phyloP scores from a whole-genome alignment of 2,797 vertebrate species.

The Nannoperca obscura region DNA sequence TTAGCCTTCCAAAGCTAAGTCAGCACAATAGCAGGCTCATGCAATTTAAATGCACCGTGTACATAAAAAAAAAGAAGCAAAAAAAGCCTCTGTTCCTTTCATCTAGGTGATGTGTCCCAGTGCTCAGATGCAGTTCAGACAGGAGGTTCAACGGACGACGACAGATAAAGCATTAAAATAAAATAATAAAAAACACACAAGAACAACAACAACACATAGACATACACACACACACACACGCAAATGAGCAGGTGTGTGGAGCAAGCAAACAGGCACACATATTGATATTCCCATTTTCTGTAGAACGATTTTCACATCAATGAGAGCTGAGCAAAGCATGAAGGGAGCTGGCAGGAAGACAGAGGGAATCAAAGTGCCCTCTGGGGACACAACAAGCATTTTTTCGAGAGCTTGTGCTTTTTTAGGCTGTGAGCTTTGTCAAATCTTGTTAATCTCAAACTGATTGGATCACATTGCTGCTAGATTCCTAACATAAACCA shows the following conservation, averaged over 20 bases:
- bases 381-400: conserved; percentile 51
- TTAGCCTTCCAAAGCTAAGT: conserved; percentile 73
- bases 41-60: conserved; percentile 77
- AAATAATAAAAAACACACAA: conserved; percentile 39
- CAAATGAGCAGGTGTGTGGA: conserved; percentile 71
- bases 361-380: conserved; percentile 75
- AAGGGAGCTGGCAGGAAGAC: conserved; percentile 76
- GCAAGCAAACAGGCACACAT: conserved; percentile 37
- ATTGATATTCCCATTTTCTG: conserved; percentile 71
- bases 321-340: conserved; percentile 73
- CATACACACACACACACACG: conserved; percentile 36
- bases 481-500: conserved; percentile 58
- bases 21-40: conserved; percentile 76
- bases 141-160: conserved; percentile 51
- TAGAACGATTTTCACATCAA: conserved; percentile 77
- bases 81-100: conserved; percentile 68
- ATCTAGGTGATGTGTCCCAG: conserved; percentile 66
- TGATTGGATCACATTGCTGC: conserved; percentile 54
- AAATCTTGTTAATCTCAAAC: conserved; percentile 72
- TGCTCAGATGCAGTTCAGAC: conserved; percentile 70
- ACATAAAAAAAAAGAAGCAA: conserved; percentile 61
- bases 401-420: conserved; percentile 62
- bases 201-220: conserved; percentile 3
- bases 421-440: conserved; percentile 72
- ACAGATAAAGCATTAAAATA: conserved; percentile 63